phyloP scores from a whole-genome alignment of 2,888 invertebrate genomes.

The Serrognathus titanus region DNA sequence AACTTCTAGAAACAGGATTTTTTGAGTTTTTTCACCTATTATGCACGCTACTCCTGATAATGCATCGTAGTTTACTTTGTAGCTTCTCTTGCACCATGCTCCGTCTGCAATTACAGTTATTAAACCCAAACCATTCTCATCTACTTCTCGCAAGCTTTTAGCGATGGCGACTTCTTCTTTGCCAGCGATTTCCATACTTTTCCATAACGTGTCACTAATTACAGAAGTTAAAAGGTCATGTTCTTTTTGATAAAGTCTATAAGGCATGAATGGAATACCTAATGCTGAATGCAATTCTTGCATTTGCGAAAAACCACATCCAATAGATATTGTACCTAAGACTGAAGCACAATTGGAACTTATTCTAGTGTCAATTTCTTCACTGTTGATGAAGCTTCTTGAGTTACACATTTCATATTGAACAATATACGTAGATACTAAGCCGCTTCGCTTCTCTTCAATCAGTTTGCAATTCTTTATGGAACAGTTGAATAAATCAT shows the following conservation, averaged over 20 bases:
- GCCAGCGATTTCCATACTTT: constrained; percentile 6
- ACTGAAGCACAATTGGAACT: not conserved
- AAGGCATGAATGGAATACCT: constrained; percentile 1
- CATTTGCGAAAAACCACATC: constrained; percentile 1
- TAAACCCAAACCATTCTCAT: constrained; percentile 6
- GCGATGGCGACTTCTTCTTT: constrained; percentile 7
- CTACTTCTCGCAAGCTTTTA: not conserved
- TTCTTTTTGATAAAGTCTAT: not conserved
- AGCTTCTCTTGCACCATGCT: constrained; percentile 17
- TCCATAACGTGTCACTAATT: constrained; percentile 4
- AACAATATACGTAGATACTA: too few species aligned
- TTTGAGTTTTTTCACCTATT: constrained; percentile 25
- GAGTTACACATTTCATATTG: too few species aligned
- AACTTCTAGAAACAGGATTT: constrained; percentile 34
- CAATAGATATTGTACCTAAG: constrained; percentile 4
- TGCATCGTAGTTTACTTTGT: constrained; percentile 9
- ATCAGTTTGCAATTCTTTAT: too few species aligned
- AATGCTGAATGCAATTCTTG: not conserved
- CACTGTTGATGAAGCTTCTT: too few species aligned
- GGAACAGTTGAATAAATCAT: too few species aligned
- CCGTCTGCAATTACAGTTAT: constrained; percentile 14
- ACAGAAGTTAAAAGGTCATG: not conserved
- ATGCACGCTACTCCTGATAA: constrained; percentile 10
- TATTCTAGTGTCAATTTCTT: too few species aligned
- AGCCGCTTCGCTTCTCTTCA: too few species aligned